These are phyloP conservation scores for Zygothrica quintamaculata DNA, from an alignment of 2,888 invertebrate genomes.

Conservation along the genomic window DNA sequence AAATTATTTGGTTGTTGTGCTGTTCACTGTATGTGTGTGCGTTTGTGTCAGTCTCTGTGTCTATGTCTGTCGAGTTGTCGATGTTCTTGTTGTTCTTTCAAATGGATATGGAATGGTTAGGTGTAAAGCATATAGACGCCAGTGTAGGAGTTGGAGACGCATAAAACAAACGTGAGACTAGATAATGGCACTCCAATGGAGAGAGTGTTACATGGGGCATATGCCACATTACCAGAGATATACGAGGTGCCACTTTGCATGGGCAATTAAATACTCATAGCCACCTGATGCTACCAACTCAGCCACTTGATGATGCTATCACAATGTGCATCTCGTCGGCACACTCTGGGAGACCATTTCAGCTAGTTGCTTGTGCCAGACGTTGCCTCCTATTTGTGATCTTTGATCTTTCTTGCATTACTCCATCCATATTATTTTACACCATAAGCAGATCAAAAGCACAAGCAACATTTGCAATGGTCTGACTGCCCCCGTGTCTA, in stretches of 20 bases:
- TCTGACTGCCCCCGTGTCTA: no score
- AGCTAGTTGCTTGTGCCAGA: no score
- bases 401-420: not conserved
- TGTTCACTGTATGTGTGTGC: no score
- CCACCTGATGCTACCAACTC: constrained; percentile 49
- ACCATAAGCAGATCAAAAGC: no score
- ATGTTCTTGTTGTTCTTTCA: no score
- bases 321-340: constrained; percentile 9
- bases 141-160: constrained; percentile 57
- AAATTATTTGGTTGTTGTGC: constrained; percentile 47
- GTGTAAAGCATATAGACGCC: constrained; percentile 33
- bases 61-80: constrained; percentile 25
- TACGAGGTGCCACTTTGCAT: constrained; percentile 25
- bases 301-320: constrained; percentile 27
- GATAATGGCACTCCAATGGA: constrained; percentile 64
- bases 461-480: no score
- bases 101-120: constrained; percentile 8
- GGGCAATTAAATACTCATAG: constrained; percentile 40
- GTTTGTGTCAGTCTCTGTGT: no score
- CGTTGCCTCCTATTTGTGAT: not conserved
- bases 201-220: constrained; percentile 56
- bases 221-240: constrained; percentile 56
- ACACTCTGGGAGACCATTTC: not conserved
- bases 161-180: constrained; percentile 63
- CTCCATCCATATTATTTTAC: no score